Evolutionary conservation across 2,888 invertebrate species (phyloP), one percentile per base, ranked within the genome.

Genomic region (Perithous albicinctus): DNA sequence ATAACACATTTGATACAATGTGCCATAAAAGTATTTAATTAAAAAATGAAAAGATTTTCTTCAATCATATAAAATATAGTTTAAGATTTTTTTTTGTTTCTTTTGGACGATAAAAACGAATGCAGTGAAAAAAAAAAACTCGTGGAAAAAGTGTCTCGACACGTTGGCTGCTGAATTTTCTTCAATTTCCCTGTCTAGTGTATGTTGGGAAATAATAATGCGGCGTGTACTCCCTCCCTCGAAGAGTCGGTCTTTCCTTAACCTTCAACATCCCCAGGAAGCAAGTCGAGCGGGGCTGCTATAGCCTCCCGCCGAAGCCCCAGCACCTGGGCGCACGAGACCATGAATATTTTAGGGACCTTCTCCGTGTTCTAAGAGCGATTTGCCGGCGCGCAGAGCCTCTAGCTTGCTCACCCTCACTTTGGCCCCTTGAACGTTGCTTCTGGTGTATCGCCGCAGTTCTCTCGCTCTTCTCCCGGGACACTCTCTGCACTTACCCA

Each of bases 301-400:
- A 18, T 18, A 59, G 32, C 41, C 43, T 20, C 46, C 59, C n/a
- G 54, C 32, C 72, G 26, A 43, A 46, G n/a, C 51, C 12, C 43
- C 38, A 38, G 56, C 81, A 81, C 81, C 73, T 83, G 83, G 84
- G 63, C 70, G 54, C 85, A 82, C 83, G 80, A 82, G 82, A 75
- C 75, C 69, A 85, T 86, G 88, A 88, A 88, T 88, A 87, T 83
- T 88, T 88, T 82, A 87, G 80, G 64, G 63, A 70, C 66, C 78
- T 59, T 63, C 77, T 63, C 73, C 23, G n/a, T 59, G 59, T 61
- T 48, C 63, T 54, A 46, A 67, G 79, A 82, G 79, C 72, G 66
- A 72, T 79, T 79, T 72, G 23, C 78, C 20, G 26, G 12, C 59
- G 43, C 41, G 12, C 43, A 43, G 64, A 66, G 48, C 51, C 66